Conservation (phyloP, 2,113 vertebrate genomes). For the Thymallus thymallus region DNA sequence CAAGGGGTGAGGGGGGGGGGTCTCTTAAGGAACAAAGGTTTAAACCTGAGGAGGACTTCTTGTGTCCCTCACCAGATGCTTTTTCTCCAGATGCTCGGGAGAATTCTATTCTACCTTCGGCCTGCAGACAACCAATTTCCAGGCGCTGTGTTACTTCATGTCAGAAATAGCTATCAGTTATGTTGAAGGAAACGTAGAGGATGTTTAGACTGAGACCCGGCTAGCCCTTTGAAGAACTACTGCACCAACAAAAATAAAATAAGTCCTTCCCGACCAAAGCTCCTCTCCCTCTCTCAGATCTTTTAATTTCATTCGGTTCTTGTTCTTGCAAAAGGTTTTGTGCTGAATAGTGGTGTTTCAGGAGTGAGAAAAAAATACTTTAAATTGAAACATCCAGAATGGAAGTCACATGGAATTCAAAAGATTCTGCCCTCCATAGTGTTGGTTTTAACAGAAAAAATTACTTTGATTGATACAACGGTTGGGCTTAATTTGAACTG, state of each 20-base stretch:
- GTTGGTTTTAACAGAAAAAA: too few relatives aligned
- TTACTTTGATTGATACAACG: too few relatives aligned
- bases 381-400: too few relatives aligned
- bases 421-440: too few relatives aligned
- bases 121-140: constrained; percentile 61
- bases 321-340: constrained; percentile 11
- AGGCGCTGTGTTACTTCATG: constrained; percentile 50
- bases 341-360: too few relatives aligned
- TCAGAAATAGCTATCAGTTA: constrained; percentile 32
- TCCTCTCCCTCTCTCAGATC: neutral
- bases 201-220: constrained; percentile 10
- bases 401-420: too few relatives aligned
- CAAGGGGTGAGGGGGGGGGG: constrained; percentile 50
- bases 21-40: constrained; percentile 77
- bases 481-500: too few relatives aligned
- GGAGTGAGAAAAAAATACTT: too few relatives aligned
- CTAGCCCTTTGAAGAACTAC: constrained; percentile 52
- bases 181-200: constrained; percentile 34
- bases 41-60: constrained; percentile 72
- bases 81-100: constrained; percentile 63
- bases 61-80: constrained; percentile 66
- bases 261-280: constrained; percentile 8
- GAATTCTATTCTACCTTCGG: constrained; percentile 40
- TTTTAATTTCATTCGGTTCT: constrained; percentile 20
- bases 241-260: constrained; percentile 37